These are phyloP conservation scores for Poecilia velifera DNA, from an alignment of 2,797 vertebrate species.

Conservation along the genomic window DNA sequence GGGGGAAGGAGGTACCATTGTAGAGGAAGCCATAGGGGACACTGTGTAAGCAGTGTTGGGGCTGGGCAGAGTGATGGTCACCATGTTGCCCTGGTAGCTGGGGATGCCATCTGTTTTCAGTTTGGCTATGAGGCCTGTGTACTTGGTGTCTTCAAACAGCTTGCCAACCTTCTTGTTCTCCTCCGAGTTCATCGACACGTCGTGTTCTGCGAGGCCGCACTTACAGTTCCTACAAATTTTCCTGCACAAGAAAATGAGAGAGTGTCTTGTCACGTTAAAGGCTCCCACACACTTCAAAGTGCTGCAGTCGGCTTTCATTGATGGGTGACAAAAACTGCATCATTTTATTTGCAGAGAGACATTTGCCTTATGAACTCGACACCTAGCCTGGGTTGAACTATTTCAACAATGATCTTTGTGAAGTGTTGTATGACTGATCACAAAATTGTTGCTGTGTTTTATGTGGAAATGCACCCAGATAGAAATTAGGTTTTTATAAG, in stretches of 20 bases:
- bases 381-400: too few relatives aligned
- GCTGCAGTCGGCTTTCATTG: too few relatives aligned
- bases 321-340: too few relatives aligned
- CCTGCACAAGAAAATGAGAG: slow-evolving; percentile 71
- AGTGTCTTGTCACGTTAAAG: neutral
- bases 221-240: slow-evolving; percentile 99
- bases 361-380: too few relatives aligned
- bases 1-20: slow-evolving; percentile 26
- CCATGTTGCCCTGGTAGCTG: slow-evolving; percentile 86
- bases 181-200: slow-evolving; percentile 88
- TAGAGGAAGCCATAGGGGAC: slow-evolving; percentile 30
- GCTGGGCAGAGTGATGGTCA: slow-evolving; percentile 88
- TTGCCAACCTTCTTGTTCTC: slow-evolving; percentile 96
- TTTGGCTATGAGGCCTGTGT: slow-evolving; percentile 94
- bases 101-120: slow-evolving; percentile 91
- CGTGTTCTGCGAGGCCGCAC: slow-evolving; percentile 93
- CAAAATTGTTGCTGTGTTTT: too few relatives aligned
- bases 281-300: neutral
- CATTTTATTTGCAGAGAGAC: too few relatives aligned
- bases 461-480: too few relatives aligned
- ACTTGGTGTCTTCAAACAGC: slow-evolving; percentile 97
- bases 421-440: too few relatives aligned
- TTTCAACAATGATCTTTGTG: too few relatives aligned
- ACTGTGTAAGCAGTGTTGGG: slow-evolving; percentile 63
- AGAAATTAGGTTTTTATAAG: too few relatives aligned